These are phyloP conservation scores for Ochropacha duplaris DNA, from an alignment of 2,888 invertebrate genomes.

Conservation along the genomic window DNA sequence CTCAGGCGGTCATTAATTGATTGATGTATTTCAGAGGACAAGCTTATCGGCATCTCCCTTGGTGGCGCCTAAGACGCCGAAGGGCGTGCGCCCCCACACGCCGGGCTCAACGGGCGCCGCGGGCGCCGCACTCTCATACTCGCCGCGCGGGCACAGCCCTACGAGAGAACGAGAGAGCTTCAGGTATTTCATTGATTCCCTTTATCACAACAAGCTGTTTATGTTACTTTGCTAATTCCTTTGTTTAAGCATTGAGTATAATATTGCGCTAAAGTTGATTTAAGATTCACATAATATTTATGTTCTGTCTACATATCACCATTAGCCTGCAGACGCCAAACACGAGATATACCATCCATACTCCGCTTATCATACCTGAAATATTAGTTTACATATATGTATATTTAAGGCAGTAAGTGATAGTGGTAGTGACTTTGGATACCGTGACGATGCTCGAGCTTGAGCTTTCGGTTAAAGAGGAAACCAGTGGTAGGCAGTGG, in stretches of 20 bases:
- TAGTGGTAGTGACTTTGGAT: too few species aligned
- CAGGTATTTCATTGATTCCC: conserved; percentile 82
- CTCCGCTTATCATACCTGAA: too few species aligned
- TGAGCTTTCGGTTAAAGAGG: too few species aligned
- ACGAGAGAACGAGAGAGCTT: conserved; percentile 92
- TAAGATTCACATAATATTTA: too few species aligned
- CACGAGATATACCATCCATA: too few species aligned
- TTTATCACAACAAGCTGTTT: background rate
- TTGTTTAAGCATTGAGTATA: background rate
- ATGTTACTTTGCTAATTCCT: background rate
- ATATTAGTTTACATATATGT: too few species aligned
- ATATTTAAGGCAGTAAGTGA: too few species aligned
- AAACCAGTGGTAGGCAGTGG: too few species aligned
- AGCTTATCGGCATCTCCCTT: conserved; percentile 76
- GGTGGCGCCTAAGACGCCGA: conserved; percentile 78
- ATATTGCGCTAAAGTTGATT: background rate
- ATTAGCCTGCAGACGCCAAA: too few species aligned
- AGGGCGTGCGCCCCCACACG: conserved; percentile 74
- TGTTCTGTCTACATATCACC: too few species aligned
- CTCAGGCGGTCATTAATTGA: too few species aligned
- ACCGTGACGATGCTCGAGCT: too few species aligned
- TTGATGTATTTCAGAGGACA: conserved; percentile 60
- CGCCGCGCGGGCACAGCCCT: conserved; percentile 90
- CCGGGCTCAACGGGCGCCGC: conserved; percentile 73
- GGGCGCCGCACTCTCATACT: conserved; percentile 83